These are phyloP conservation scores for Cantharis rustica DNA, from an alignment of 2,888 invertebrate species.

Conservation along the genomic window DNA sequence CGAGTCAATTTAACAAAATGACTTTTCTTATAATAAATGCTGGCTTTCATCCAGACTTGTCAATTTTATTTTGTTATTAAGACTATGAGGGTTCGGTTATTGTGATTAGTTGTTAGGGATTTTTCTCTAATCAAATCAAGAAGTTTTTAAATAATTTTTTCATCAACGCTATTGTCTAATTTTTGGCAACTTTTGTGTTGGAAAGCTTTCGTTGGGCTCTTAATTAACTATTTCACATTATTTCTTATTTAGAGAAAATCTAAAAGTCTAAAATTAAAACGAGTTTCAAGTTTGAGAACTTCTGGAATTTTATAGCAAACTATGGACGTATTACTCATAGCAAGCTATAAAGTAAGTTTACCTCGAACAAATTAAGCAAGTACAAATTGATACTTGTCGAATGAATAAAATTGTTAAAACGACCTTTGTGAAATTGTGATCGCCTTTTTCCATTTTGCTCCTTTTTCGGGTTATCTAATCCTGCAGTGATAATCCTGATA, in stretches of 20 bases:
- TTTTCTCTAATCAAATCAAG: neutral
- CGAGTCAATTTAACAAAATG: conserved; percentile 36
- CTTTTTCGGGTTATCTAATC: no score
- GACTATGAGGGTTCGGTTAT: conserved; percentile 22
- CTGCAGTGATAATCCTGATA: no score
- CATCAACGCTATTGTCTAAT: neutral
- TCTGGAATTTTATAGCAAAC: no score
- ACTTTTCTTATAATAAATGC: conserved; percentile 36
- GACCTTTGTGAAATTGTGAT: no score
- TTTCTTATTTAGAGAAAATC: neutral
- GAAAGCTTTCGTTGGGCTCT: neutral
- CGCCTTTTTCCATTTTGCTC: no score
- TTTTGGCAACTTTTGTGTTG: neutral
- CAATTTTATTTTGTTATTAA: conserved; percentile 33
- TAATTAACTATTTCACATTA: neutral
- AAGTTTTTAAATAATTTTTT: neutral
- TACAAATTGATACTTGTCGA: no score
- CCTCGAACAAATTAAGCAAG: no score
- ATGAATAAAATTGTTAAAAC: no score
- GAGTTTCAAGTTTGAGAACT: no score
- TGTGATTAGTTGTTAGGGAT: conserved; percentile 6
- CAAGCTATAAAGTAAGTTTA: no score
- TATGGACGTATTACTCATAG: no score
- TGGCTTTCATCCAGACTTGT: conserved; percentile 32
- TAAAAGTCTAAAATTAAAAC: no score